Conservation (phyloP, 2,113 vertebrate species). For the Grus americana region DNA sequence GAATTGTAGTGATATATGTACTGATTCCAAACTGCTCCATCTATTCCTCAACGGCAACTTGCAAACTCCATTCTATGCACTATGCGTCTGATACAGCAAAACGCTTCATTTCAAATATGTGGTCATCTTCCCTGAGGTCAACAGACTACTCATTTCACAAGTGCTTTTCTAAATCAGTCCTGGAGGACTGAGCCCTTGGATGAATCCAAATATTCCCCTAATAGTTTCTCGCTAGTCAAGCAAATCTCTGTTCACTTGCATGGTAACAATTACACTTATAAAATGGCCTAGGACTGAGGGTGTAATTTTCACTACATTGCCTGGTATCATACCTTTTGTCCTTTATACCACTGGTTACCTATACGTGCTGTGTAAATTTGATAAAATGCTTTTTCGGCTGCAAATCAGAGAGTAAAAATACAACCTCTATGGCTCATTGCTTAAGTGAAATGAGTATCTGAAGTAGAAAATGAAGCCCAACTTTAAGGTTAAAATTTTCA, state of each 20-base stretch:
- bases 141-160: not conserved
- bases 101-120: not conserved
- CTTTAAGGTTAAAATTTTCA: not conserved
- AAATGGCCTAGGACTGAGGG: not conserved
- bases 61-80: not conserved
- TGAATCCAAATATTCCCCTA: not conserved
- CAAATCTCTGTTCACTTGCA: not conserved
- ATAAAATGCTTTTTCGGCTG: not conserved
- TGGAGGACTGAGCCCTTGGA: not conserved
- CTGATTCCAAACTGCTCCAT: rapidly evolving
- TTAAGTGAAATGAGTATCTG: not conserved
- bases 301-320: not conserved
- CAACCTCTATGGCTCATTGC: not conserved
- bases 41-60: not conserved
- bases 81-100: not conserved
- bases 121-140: not conserved
- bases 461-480: not conserved
- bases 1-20: not conserved
- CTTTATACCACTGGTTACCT: not conserved
- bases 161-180: not conserved
- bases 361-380: not conserved
- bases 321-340: not conserved
- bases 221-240: not conserved
- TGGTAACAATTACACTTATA: not conserved
- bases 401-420: not conserved